Conservation (phyloP, 30 jellyfish, hydroid and myxozoan genomes). For the Aurelia aurita complex sp. Pacific region DNA sequence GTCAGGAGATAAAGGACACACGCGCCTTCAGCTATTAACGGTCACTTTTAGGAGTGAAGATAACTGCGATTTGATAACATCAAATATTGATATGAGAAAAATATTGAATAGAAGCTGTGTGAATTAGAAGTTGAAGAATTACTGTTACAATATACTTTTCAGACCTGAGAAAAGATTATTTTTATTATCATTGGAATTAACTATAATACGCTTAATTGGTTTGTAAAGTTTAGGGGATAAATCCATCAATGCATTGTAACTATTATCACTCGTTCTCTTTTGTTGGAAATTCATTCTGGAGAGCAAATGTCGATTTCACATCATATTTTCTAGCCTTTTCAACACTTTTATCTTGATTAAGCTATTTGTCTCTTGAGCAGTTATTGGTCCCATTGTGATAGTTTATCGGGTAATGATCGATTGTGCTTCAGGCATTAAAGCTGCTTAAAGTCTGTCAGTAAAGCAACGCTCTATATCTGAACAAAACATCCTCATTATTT, state of each 20-base stretch:
- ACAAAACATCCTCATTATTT: too few relatives aligned
- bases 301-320: too few relatives aligned
- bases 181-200: background rate
- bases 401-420: too few relatives aligned
- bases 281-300: too few relatives aligned
- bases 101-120: conserved; percentile 3
- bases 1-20: background rate
- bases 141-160: conserved; percentile 1
- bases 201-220: background rate
- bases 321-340: too few relatives aligned
- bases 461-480: too few relatives aligned
- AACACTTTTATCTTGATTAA: too few relatives aligned
- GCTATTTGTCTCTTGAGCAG: too few relatives aligned
- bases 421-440: too few relatives aligned
- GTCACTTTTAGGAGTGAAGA: too few relatives aligned
- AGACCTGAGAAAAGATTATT: background rate
- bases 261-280: background rate
- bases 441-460: too few relatives aligned
- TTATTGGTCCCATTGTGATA: too few relatives aligned
- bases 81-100: conserved; percentile 1
- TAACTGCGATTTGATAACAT: background rate
- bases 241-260: background rate
- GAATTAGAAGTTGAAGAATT: background rate
- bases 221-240: background rate
- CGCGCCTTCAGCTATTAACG: background rate